Evolutionary conservation across 2,113 vertebrate species (phyloP).

Genomic region (Zingel zingel): DNA sequence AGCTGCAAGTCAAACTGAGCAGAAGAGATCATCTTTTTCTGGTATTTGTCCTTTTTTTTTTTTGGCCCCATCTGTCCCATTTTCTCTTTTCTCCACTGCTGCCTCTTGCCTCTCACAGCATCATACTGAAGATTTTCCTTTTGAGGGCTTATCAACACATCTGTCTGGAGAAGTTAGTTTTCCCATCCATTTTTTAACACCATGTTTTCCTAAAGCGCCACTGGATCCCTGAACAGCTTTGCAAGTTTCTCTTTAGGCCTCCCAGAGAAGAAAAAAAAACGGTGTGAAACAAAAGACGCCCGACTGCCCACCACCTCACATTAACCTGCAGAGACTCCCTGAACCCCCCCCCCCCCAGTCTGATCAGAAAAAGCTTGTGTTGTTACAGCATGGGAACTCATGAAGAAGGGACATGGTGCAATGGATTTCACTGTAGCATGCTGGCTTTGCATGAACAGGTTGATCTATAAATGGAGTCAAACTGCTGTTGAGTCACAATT

Average conservation of each 20-base stretch:
- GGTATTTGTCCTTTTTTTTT: conserved; percentile 13
- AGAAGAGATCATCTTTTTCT: conserved; percentile 15
- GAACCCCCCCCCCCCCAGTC: conserved; percentile 16
- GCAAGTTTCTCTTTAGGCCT: conserved; percentile 51
- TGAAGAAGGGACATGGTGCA: conserved; percentile 45
- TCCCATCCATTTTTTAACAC: conserved; percentile 78
- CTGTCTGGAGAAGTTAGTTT: conserved; percentile 77
- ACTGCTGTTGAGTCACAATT: conserved; percentile 48
- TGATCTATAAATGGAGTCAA: conserved; percentile 57
- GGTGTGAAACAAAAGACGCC: conserved; percentile 76
- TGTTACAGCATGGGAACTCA: conserved; percentile 52
- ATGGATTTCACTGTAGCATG: conserved; percentile 37
- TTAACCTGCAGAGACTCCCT: conserved; percentile 49
- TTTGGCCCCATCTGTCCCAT: conserved; percentile 23
- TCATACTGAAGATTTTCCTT: conserved; percentile 41
- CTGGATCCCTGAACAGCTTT: conserved; percentile 69
- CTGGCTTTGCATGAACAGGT: conserved; percentile 52
- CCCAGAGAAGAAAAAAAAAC: conserved; percentile 37
- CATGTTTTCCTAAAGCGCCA: conserved; percentile 79
- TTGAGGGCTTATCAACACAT: conserved; percentile 79
- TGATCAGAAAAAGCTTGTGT: conserved; percentile 21
- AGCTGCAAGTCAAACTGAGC: conserved; percentile 27
- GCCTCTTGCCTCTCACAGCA: conserved; percentile 19
- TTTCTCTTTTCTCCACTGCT: conserved; percentile 18
- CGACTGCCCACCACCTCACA: conserved; percentile 31